Evolutionary conservation across 2,888 invertebrate species (phyloP).

Genomic region (Caradrina clavipalpis): DNA sequence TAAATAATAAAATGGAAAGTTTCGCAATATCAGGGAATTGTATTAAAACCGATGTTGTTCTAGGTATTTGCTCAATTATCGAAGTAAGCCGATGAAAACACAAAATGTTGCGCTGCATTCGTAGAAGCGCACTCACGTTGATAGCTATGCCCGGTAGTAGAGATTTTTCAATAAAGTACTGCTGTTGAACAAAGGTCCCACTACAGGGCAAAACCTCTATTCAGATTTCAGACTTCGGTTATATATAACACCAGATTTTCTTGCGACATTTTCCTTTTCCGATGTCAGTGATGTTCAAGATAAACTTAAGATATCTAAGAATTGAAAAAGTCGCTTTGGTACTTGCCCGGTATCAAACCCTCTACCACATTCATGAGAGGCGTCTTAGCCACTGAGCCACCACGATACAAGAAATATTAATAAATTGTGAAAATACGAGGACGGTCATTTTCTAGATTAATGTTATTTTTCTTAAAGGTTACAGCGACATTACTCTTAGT

Average conservation of each 20-base stretch:
- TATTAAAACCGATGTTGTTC: neutral
- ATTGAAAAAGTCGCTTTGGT: too few species aligned
- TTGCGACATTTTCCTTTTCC: too few species aligned
- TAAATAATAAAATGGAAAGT: neutral
- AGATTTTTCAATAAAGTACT: neutral
- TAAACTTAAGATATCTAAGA: too few species aligned
- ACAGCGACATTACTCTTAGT: slow-evolving; percentile 40
- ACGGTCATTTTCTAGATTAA: slow-evolving; percentile 22
- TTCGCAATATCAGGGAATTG: neutral
- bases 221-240: too few species aligned
- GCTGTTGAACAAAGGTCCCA: neutral
- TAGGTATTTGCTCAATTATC: neutral
- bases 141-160: neutral
- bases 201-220: too few species aligned
- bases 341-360: too few species aligned
- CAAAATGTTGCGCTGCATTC: neutral
- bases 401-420: neutral
- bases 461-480: slow-evolving; percentile 47
- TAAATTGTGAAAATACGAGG: slow-evolving; percentile 10
- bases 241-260: too few species aligned
- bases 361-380: too few species aligned
- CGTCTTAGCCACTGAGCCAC: too few species aligned
- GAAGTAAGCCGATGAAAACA: neutral
- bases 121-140: neutral
- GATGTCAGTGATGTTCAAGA: too few species aligned